These are phyloP conservation scores for Pagrus major DNA, from an alignment of 2,113 vertebrate genomes.

Conservation along the genomic window DNA sequence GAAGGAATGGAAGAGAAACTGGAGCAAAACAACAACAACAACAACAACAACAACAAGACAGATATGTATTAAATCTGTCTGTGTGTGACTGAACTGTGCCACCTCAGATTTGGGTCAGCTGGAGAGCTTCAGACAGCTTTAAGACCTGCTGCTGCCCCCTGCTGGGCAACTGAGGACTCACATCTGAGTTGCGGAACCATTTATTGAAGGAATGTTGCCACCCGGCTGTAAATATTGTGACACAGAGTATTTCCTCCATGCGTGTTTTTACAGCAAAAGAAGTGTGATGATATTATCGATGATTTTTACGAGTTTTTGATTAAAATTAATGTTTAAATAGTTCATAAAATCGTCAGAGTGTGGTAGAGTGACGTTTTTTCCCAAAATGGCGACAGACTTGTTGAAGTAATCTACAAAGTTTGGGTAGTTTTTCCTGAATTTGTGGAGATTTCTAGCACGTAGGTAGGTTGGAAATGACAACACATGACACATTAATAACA, in stretches of 20 bases:
- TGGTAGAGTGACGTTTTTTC: neutral
- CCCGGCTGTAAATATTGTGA: constrained; percentile 26
- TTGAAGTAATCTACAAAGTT: neutral
- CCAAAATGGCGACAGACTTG: neutral
- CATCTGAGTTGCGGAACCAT: constrained; percentile 57
- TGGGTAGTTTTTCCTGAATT: neutral
- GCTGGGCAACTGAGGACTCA: constrained; percentile 24
- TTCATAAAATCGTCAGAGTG: rapidly evolving
- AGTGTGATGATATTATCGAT: neutral
- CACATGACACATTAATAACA: neutral
- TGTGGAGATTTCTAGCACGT: neutral
- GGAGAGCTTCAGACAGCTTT: neutral
- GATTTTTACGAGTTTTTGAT: rapidly evolving
- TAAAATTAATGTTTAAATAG: rapidly evolving
- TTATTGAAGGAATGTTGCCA: neutral
- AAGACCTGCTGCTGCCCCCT: constrained; percentile 49
- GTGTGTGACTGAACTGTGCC: neutral
- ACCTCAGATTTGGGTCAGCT: constrained; percentile 14
- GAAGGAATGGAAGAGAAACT: too few relatives aligned
- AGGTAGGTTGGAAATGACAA: constrained; percentile 12
- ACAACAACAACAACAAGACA: too few relatives aligned
- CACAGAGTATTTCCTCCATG: neutral
- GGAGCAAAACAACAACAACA: too few relatives aligned
- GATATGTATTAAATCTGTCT: neutral
- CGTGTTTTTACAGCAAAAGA: neutral